A percentile compares a stretch with the other conserved stretches of the same genome.
Evolutionary conservation across 2,797 vertebrate species (phyloP).

Genomic region (Danionella dracula): DNA sequence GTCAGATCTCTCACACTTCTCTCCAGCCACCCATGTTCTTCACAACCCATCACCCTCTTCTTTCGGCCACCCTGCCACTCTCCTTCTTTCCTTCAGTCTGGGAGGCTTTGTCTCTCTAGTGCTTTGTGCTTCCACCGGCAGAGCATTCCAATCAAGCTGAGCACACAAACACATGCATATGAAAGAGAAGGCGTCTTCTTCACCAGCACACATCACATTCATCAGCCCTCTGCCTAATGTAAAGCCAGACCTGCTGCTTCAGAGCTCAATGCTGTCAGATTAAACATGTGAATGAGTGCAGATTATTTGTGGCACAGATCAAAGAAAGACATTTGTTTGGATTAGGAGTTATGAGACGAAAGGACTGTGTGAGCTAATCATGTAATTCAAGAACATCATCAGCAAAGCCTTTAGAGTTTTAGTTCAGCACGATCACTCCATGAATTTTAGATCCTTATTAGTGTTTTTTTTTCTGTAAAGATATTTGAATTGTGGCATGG

Average conservation of each 20-base stretch:
- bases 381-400: not conserved
- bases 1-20: constrained; percentile 48
- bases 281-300: constrained; percentile 7
- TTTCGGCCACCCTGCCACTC: constrained; percentile 58
- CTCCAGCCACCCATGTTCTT: constrained; percentile 31
- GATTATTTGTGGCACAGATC: not conserved
- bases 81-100: constrained; percentile 63
- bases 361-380: not conserved
- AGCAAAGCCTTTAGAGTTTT: not conserved
- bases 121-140: constrained; percentile 66
- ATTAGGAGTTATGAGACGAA: not conserved
- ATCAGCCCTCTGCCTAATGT: constrained; percentile 47
- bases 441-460: not conserved
- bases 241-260: constrained; percentile 49
- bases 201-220: constrained; percentile 63
- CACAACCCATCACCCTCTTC: constrained; percentile 38
- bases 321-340: not conserved
- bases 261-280: constrained; percentile 24
- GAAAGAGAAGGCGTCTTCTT: constrained; percentile 69
- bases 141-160: constrained; percentile 72
- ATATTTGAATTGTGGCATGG: too few relatives aligned
- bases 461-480: too few relatives aligned
- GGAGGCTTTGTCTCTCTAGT: constrained; percentile 62
- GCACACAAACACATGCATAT: constrained; percentile 75
- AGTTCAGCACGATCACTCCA: not conserved